A percentile compares a stretch with the other conserved stretches of the same genome.
phyloP scores from a whole-genome alignment of 2,797 vertebrate species.

The Falco peregrinus region DNA sequence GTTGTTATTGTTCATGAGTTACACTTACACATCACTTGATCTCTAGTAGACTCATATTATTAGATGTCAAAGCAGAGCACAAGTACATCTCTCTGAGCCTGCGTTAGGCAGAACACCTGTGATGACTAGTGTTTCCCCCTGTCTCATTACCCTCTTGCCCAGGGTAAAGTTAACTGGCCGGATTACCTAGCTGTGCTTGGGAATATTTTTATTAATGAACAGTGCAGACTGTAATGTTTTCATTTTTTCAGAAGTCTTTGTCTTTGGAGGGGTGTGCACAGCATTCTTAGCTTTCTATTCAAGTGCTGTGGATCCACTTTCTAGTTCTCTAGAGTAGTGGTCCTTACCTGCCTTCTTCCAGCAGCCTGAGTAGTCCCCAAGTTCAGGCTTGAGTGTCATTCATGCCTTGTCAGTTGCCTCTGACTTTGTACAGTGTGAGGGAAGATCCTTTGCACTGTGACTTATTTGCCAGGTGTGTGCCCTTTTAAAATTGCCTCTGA shows the following conservation, averaged over 20 bases:
- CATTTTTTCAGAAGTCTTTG: not conserved
- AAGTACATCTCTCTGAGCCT: not conserved
- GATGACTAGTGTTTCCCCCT: not conserved
- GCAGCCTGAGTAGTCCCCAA: not conserved
- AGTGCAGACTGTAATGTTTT: not conserved
- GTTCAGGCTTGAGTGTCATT: not conserved
- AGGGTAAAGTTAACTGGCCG: not conserved
- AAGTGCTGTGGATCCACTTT: not conserved
- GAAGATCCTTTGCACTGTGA: not conserved
- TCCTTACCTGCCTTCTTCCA: not conserved
- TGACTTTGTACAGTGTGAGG: not conserved
- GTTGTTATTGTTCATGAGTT: not conserved
- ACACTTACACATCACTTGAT: not conserved
- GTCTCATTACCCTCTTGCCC: not conserved
- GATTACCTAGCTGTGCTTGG: not conserved
- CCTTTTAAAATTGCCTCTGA: not conserved
- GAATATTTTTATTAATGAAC: not conserved
- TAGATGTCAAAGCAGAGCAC: not conserved
- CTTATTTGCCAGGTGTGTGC: not conserved
- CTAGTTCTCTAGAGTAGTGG: not conserved
- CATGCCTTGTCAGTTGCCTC: not conserved
- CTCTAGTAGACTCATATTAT: not conserved
- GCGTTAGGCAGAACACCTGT: not conserved
- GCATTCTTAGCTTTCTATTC: not conserved
- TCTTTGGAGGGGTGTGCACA: not conserved